Conservation (phyloP, 2,113 vertebrate species). For the Seriola dumerili region DNA sequence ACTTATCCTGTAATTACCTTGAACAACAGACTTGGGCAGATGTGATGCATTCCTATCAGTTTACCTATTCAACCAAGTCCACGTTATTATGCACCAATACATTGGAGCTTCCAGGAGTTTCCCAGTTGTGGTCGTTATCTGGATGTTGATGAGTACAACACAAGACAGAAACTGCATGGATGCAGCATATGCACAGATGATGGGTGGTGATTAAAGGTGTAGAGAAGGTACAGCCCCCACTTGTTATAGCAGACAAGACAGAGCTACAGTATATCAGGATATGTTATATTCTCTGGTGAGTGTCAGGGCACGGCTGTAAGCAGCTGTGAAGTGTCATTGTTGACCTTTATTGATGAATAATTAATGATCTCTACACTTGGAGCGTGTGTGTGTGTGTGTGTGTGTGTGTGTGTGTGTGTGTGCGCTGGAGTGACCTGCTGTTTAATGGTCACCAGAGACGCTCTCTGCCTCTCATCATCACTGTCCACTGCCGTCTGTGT, state of each 20-base stretch:
- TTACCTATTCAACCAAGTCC: neutral
- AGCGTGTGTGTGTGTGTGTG: conserved; percentile 2
- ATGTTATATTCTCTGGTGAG: conserved; percentile 10
- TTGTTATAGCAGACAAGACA: neutral
- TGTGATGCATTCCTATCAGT: no score
- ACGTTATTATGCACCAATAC: no score
- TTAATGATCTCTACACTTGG: conserved; percentile 46
- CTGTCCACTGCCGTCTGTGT: conserved; percentile 9
- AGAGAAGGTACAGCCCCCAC: neutral
- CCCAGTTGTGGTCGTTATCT: no score
- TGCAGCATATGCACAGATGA: neutral
- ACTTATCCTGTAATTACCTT: no score
- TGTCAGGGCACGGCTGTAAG: neutral
- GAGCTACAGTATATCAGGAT: neutral
- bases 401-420: conserved; percentile 18
- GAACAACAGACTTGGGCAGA: no score
- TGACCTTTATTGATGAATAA: conserved; percentile 62
- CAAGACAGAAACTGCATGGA: neutral
- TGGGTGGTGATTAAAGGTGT: neutral
- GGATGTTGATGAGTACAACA: no score
- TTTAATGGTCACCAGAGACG: conserved; percentile 52
- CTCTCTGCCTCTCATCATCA: conserved; percentile 44
- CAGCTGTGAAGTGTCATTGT: conserved; percentile 38
- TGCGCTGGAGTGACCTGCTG: conserved; percentile 25
- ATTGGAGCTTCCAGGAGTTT: no score